Base-by-base conservation (phyloP, 2,113 vertebrate genomes). In the Laticauda colubrina region DNA sequence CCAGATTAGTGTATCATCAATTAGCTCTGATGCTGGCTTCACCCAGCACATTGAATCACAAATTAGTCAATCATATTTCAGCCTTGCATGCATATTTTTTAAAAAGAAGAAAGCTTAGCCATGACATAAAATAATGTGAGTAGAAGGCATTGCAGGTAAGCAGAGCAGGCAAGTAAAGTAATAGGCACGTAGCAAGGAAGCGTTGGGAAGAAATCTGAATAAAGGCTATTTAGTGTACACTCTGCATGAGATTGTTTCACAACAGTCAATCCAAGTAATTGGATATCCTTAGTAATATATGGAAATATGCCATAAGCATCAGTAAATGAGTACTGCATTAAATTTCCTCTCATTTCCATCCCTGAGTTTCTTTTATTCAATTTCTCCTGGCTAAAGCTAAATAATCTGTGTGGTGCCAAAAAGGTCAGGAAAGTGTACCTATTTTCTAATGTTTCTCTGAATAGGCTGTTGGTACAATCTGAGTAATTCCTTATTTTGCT, bases 261-360 rank as follows among this genome's bases (percentile, higher is more conserved):
- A 96, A 95, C 96, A 69, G 64, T 69, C 64, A 69, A 69, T 69
- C 94, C 95, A 96, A 96, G 96, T 96, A 96, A 97, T 96, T 96
- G 95, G 95, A 94, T 96, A 95, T 96, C 95, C 96, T 96, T 91
- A 94, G 94, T 94, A 96, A 92, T 96, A 93, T 93, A 96, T 96
- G 96, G 96, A 96, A 97, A 97, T 97, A 94, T 96, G 95, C 95
- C 96, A 97, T 94, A 96, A 97, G 96, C 95, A 96, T 96, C 96
- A 96, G 94, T 96, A 75, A 96, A 96, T 94, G 0, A 92, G 95
- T 95, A 94, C 96, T 96, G 51, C 90, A 96, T 97, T 97, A 96
- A 97, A 97, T 96, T 96, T 96, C 95, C 93, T 95, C 96, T 96
- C 97, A 96, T 97, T 97, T 96, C 95, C 94, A 95, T 96, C 96